A percentile compares a stretch with the other conserved stretches of the same genome.
Conservation (phyloP, 1,140 invertebrate genomes). For the Saccostrea glomerata region DNA sequence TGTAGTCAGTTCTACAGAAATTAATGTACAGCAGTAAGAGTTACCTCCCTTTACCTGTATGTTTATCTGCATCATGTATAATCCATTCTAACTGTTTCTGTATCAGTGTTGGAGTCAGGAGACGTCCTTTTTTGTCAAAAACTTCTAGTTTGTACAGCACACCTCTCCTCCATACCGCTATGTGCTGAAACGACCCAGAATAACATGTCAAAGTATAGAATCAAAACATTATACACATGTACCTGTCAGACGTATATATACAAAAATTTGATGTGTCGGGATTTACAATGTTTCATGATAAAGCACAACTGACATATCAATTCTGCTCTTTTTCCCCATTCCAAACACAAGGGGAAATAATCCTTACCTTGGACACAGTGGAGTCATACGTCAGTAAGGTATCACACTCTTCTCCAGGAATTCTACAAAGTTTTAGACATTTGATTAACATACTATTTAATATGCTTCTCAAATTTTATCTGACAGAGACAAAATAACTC, state of each 20-base stretch:
- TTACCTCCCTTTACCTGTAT: slow-evolving; percentile 65
- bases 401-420: slow-evolving; percentile 80
- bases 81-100: slow-evolving; percentile 80
- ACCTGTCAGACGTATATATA: too few species aligned
- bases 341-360: not conserved
- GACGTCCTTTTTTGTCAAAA: slow-evolving; percentile 78
- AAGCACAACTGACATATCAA: too few species aligned
- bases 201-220: not conserved
- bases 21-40: too few species aligned
- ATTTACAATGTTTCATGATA: too few species aligned
- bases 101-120: slow-evolving; percentile 76
- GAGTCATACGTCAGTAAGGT: slow-evolving; percentile 73
- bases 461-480: too few species aligned
- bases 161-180: slow-evolving; percentile 77
- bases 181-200: slow-evolving; percentile 73
- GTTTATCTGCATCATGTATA: slow-evolving; percentile 78
- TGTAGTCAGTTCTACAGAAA: too few species aligned
- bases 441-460: not conserved
- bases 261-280: too few species aligned
- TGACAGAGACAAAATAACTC: too few species aligned
- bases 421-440: slow-evolving; percentile 69
- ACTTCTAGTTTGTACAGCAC: slow-evolving; percentile 79
- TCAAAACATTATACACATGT: not conserved
- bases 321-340: too few species aligned
- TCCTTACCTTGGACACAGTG: slow-evolving; percentile 70